phyloP scores from a whole-genome alignment of 2,888 invertebrate genomes.

The Calameuta idolon region DNA sequence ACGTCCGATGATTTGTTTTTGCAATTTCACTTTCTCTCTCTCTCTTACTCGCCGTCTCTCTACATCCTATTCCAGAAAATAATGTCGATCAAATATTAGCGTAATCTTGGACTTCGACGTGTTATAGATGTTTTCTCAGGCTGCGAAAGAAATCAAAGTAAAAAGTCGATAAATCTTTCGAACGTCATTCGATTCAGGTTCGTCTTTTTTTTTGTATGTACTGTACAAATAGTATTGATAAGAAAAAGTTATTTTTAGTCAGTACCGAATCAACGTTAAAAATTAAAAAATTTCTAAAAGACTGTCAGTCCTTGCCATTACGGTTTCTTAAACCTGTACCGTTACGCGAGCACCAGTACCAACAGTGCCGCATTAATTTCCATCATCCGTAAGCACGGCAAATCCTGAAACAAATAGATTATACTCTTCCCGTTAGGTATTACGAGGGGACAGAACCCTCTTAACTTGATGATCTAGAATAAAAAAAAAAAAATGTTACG shows the following conservation, averaged over 20 bases:
- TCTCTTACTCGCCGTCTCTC: neutral
- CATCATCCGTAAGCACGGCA: neutral
- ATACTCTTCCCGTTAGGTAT: neutral
- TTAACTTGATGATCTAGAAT: too few species aligned
- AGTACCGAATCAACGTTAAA: neutral
- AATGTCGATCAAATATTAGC: neutral
- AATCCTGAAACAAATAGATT: neutral
- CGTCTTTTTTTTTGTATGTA: neutral
- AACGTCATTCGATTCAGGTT: neutral
- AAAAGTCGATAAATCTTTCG: neutral
- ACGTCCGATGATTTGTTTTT: neutral
- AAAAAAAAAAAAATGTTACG: too few species aligned
- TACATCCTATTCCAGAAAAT: neutral
- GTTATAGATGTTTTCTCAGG: constrained; percentile 3
- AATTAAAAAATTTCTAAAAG: constrained; percentile 12
- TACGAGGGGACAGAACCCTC: neutral
- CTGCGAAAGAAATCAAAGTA: constrained; percentile 9
- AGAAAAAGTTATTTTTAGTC: neutral
- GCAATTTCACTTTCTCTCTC: neutral
- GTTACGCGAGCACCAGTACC: neutral
- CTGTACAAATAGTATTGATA: neutral
- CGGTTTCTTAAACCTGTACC: neutral
- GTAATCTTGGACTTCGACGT: neutral
- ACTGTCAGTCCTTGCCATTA: neutral
- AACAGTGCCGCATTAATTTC: neutral